phyloP scores from a whole-genome alignment of 1,140 invertebrate species.

The Trichomalopsis sarcophagae region DNA sequence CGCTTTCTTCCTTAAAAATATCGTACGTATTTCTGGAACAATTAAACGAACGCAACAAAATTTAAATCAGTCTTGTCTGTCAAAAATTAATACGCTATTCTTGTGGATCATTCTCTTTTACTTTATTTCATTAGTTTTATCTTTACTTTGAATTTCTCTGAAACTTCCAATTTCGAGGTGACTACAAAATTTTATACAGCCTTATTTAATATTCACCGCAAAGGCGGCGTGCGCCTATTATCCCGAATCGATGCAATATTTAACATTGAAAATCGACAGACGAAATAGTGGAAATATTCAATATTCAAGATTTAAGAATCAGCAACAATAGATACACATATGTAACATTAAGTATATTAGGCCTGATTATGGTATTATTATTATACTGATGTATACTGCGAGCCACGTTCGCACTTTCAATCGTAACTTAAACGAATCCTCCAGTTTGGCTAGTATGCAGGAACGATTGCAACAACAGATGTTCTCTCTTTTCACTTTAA shows the following conservation, averaged over 20 bases:
- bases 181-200: slow-evolving; percentile 14
- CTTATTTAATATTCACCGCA: slow-evolving; percentile 31
- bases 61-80: slow-evolving; percentile 60
- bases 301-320: slow-evolving; percentile 68
- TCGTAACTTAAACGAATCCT: slow-evolving; percentile 29
- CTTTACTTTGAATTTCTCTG: slow-evolving; percentile 17
- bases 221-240: slow-evolving; percentile 31
- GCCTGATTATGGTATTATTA: slow-evolving; percentile 71
- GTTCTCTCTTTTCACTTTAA: slow-evolving; percentile 8
- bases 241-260: slow-evolving; percentile 54
- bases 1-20: slow-evolving; percentile 44
- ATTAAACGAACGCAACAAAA: slow-evolving; percentile 50
- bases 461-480: slow-evolving; percentile 44
- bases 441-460: slow-evolving; percentile 29
- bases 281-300: slow-evolving; percentile 65
- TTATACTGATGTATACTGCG: slow-evolving; percentile 55
- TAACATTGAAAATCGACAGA: slow-evolving; percentile 70
- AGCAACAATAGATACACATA: slow-evolving; percentile 72
- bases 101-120: slow-evolving; percentile 9
- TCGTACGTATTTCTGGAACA: slow-evolving; percentile 39
- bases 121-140: slow-evolving; percentile 6
- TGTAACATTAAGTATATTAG: slow-evolving; percentile 73
- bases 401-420: slow-evolving; percentile 2
- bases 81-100: slow-evolving; percentile 51
- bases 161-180: slow-evolving; percentile 12